Conservation (phyloP, 2,113 vertebrate genomes). For the Theristicus caerulescens region DNA sequence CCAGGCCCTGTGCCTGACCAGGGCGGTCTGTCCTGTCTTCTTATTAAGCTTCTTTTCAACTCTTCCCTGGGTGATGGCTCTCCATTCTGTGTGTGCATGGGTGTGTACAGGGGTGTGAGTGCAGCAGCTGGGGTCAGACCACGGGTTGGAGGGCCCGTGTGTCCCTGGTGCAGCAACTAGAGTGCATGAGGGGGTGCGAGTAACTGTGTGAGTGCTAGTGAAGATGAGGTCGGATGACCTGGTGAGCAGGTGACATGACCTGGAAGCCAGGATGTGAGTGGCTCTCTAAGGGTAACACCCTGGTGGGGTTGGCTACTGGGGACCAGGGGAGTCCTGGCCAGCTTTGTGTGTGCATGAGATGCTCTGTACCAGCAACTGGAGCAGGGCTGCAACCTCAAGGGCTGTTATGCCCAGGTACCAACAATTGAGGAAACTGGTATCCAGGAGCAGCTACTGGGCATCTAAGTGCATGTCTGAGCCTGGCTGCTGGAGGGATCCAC, state of each 20-base stretch:
- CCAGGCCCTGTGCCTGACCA: neutral
- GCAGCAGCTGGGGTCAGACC: neutral
- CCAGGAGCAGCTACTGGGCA: neutral
- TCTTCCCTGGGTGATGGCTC: neutral
- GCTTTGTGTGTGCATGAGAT: neutral
- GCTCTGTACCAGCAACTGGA: neutral
- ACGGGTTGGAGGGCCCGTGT: neutral
- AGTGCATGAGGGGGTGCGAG: fast-evolving
- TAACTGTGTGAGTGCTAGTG: neutral
- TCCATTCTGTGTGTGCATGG: neutral
- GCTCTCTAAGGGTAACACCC: neutral
- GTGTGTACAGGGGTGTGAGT: neutral
- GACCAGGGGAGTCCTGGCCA: neutral
- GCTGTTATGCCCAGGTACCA: neutral
- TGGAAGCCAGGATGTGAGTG: neutral
- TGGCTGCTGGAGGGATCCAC: neutral
- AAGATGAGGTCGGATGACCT: neutral
- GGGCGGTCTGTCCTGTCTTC: neutral
- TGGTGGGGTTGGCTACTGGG: neutral
- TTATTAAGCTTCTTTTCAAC: neutral
- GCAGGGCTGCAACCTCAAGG: neutral
- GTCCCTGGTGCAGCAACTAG: neutral
- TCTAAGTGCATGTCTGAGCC: neutral
- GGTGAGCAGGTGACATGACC: neutral
- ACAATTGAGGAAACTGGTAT: neutral